A percentile compares a stretch with the other conserved stretches of the same genome.
These are phyloP conservation scores for Chorisops tibialis DNA, from an alignment of 2,888 invertebrate species.

Conservation along the genomic window DNA sequence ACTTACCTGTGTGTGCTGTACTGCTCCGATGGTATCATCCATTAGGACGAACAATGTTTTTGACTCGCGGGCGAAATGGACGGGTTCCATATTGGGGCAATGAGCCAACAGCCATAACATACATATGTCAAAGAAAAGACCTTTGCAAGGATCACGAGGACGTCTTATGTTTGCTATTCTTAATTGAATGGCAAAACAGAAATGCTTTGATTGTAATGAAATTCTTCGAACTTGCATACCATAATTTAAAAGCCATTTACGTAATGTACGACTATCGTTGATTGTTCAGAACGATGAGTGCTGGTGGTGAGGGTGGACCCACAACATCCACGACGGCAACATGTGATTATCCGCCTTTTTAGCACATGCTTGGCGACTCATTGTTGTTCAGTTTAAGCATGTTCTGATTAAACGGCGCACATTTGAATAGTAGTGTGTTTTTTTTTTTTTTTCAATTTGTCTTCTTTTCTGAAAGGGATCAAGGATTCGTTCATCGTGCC, in stretches of 20 bases:
- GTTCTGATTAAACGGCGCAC: slow-evolving; percentile 34
- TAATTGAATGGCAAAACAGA: no score
- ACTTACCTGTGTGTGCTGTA: neutral
- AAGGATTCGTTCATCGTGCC: neutral
- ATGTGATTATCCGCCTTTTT: slow-evolving; percentile 39
- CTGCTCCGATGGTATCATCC: neutral
- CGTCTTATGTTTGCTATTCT: no score
- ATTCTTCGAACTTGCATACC: no score
- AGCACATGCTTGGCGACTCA: slow-evolving; percentile 37
- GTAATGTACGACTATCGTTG: slow-evolving; percentile 1
- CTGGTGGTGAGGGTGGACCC: neutral
- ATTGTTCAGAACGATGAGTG: neutral
- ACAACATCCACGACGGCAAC: slow-evolving; percentile 2
- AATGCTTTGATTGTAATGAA: no score
- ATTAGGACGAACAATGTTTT: neutral
- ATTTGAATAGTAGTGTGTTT: slow-evolving; percentile 25
- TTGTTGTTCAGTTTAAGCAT: slow-evolving; percentile 36
- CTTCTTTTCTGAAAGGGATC: neutral
- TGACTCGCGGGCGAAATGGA: neutral
- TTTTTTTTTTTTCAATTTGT: slow-evolving; percentile 5
- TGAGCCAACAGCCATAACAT: neutral
- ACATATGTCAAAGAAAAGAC: neutral
- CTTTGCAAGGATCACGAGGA: neutral
- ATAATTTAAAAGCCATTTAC: slow-evolving; percentile 3
- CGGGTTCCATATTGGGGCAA: no score